Evolutionary conservation across 2,888 invertebrate genomes (phyloP).

Genomic region (Azorinus chamasolen): DNA sequence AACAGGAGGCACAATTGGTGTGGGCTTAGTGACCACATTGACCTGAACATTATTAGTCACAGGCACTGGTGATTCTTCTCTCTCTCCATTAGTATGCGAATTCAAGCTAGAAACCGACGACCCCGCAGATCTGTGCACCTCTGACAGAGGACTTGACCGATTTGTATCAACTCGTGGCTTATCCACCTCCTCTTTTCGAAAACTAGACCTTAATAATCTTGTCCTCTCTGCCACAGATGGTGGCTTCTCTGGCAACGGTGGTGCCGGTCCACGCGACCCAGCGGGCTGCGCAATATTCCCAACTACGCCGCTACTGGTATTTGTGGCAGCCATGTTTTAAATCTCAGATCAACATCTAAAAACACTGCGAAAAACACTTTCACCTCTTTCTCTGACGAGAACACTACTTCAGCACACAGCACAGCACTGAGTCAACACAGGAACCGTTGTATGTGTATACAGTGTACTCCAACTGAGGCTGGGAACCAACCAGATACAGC

Average conservation of each 20-base stretch:
- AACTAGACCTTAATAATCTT: slow-evolving; percentile 77
- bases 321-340: slow-evolving; percentile 41
- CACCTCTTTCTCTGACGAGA: not conserved
- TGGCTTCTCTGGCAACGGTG: slow-evolving; percentile 81
- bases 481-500: too few species aligned
- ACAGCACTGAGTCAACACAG: not conserved
- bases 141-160: slow-evolving; percentile 68
- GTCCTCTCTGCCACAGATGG: slow-evolving; percentile 82
- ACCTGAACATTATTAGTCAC: slow-evolving; percentile 28
- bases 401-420: not conserved
- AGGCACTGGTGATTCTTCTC: slow-evolving; percentile 63
- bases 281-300: slow-evolving; percentile 26
- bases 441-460: not conserved
- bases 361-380: slow-evolving; percentile 7
- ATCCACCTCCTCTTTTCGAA: slow-evolving; percentile 77
- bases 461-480: too few species aligned
- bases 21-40: slow-evolving; percentile 15
- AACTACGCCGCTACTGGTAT: slow-evolving; percentile 12
- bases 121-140: slow-evolving; percentile 61
- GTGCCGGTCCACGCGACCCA: slow-evolving; percentile 73
- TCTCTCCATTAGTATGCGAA: slow-evolving; percentile 67
- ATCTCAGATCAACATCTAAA: slow-evolving; percentile 2
- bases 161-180: slow-evolving; percentile 67
- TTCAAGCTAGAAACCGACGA: slow-evolving; percentile 63
- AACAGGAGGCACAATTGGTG: slow-evolving; percentile 25